Evolutionary conservation across 1,140 invertebrate species (phyloP), one percentile per base, ranked within the genome.

Genomic region (Aphidius ervi): DNA sequence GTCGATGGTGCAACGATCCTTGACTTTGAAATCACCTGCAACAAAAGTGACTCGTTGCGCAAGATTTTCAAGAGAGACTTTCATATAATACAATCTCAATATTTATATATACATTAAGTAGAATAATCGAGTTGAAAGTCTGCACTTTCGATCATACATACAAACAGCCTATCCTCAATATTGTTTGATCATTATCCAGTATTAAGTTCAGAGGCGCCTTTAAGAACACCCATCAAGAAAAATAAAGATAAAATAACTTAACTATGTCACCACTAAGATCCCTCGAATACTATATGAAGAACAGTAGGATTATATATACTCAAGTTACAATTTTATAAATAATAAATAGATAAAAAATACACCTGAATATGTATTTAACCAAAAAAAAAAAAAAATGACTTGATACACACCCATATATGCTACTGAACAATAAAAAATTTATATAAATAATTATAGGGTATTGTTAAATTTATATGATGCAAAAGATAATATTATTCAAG

Each of bases 1-100:
- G 56, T 58, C 56, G 52, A 54, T 37, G 46, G 56, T 49, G 46
- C 56, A 58, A 43, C 56, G 56, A 58, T 58, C 56, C 47, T 58
- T 58, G 47, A 58, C 56, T 58, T 50, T 49, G 47, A 58, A 58
- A 49, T 58, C 56, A 58, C 46, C 56, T 49, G 46, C 16, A 31
- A 31, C 23, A 42, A 40, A 49, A 23, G 23, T 8, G 40, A 41
- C 40, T 37, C 23, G 39, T 54, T 54, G 52, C 52, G 52, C 52
- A 54, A 43, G 42, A 10, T 8, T 10, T 43, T 10, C 23, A 31
- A 31, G 23, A 31, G 23, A 8, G 42, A 43, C 42, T 43, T 43
- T 43, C 42, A 31, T 31, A 31, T 31, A 31, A 31, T 31, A 31
- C 23, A 31, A 31, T 31, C 23, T 31, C 23, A 31, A 31, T 31